Conservation (phyloP, 2,113 vertebrate species). For the Sminthopsis crassicaudata region DNA sequence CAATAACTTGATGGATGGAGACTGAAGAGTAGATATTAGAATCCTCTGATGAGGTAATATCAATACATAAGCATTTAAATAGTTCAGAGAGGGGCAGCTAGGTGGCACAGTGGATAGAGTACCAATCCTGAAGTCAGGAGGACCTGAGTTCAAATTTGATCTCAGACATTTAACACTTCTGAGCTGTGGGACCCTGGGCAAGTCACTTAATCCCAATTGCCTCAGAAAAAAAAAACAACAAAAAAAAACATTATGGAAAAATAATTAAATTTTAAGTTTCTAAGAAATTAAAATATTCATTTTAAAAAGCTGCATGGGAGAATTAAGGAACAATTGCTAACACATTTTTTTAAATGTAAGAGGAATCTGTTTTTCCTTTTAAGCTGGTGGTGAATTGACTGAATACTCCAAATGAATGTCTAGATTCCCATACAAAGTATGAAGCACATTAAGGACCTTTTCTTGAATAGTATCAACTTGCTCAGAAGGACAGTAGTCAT, state of each 20-base stretch:
- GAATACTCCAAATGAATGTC: slow-evolving; percentile 91
- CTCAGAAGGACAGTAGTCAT: slow-evolving; percentile 97
- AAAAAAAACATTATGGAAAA: background rate
- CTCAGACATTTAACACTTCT: too few species aligned
- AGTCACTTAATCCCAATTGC: too few species aligned
- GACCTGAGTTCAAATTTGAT: too few species aligned
- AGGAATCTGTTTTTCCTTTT: slow-evolving; percentile 52
- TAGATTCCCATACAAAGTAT: slow-evolving; percentile 87
- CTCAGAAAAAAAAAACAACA: too few species aligned
- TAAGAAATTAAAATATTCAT: background rate
- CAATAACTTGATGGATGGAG: background rate
- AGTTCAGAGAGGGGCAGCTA: too few species aligned
- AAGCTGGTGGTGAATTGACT: slow-evolving; percentile 68
- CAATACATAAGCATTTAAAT: too few species aligned
- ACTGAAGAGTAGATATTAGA: background rate
- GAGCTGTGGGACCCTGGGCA: too few species aligned
- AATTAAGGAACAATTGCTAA: slow-evolving; percentile 38
- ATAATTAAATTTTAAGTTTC: slow-evolving; percentile 36
- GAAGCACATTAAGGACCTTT: slow-evolving; percentile 86
- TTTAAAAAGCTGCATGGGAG: slow-evolving; percentile 44
- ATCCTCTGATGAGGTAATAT: too few species aligned
- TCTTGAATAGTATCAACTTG: slow-evolving; percentile 94
- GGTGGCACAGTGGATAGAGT: too few species aligned
- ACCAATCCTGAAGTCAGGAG: too few species aligned
- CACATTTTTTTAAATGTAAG: background rate